Evolutionary conservation across 37 sponge, comb jelly and placozoan genomes (phyloP).

Genomic region (Halichondria panicea): DNA sequence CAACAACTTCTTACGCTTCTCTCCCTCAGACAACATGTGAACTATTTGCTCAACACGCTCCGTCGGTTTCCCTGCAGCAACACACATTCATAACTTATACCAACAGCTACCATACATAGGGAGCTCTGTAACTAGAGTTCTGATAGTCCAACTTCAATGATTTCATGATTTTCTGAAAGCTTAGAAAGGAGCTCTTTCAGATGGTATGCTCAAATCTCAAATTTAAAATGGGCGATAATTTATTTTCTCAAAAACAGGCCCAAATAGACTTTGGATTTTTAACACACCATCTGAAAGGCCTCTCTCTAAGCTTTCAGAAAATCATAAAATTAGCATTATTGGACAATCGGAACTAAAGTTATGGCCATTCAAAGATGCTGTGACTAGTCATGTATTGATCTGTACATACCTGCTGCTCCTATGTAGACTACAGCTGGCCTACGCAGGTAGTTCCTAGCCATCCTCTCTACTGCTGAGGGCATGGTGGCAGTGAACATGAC

Average conservation of each 20-base stretch:
- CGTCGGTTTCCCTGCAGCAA: conserved; percentile 78
- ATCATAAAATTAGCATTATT: background rate
- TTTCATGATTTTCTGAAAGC: too few species aligned
- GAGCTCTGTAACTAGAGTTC: background rate
- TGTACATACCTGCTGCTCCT: conserved; percentile 85
- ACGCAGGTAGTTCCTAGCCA: conserved; percentile 91
- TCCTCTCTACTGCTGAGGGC: conserved; percentile 94
- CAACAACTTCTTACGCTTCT: conserved; percentile 85
- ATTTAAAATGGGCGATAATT: too few species aligned
- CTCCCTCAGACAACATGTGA: conserved; percentile 78
- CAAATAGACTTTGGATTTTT: background rate
- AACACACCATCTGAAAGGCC: too few species aligned
- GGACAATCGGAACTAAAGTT: too few species aligned
- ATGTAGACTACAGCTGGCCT: conserved; percentile 96
- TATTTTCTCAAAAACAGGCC: background rate
- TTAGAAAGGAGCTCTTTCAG: too few species aligned
- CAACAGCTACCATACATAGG: background rate
- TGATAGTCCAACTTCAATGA: too few species aligned
- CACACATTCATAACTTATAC: background rate
- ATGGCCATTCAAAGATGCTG: too few species aligned
- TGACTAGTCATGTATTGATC: too few species aligned
- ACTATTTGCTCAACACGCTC: conserved; percentile 91
- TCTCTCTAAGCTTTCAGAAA: too few species aligned
- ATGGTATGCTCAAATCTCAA: too few species aligned
- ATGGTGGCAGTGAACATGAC: conserved; percentile 99